Base-by-base conservation (phyloP, 2,888 invertebrate genomes). In the Xanthorhoe spadicearia region DNA sequence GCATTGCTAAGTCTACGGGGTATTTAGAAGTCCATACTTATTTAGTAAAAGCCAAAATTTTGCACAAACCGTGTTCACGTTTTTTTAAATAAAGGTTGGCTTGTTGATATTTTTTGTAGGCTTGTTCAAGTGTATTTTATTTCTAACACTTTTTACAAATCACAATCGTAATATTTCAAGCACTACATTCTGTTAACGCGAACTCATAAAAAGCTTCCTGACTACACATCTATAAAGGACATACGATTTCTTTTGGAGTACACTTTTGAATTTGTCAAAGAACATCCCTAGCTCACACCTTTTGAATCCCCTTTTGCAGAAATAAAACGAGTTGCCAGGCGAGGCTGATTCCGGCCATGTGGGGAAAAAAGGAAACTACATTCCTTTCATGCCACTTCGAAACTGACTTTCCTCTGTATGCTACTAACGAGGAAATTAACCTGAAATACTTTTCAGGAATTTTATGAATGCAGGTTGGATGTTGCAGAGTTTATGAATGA, bases 381-480 rank as follows among this genome's bases (percentile, higher is more conserved):
- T 51, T 51, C 51, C 19, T 51, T 51, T 51, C n/a, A 51, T 23
- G 23, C 23, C 23, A 51, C n/a, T 51, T 51, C 51, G 51, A 51
- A 50, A 50, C 49, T 49, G 18, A 49, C 23, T 51, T 23, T 51
- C 51, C 3, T 51, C 13, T 51, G 18, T 4, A 50, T 23, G 23
- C 51, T 23, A 10, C 51, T 51, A 51, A 51, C 19, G 51, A 51
- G 51, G 51, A 51, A 51, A 51, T 19, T 51, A 51, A 51, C 23
- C 9, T 50, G 18, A 23, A 51, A 43, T 43, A 43, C 13, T 10
- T 13, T 2, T 43, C 8, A 43, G 38, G 13, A 43, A 10, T 43
- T 43, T 43, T 13, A 43, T 13, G 2, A 43, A 43, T 43, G 38
- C 13, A 13, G 13, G 38, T 38, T 38, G 38, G 3, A 43, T 13